Base-by-base conservation (phyloP, 2,113 vertebrate species). In the Corythoichthys haematopterus region DNA sequence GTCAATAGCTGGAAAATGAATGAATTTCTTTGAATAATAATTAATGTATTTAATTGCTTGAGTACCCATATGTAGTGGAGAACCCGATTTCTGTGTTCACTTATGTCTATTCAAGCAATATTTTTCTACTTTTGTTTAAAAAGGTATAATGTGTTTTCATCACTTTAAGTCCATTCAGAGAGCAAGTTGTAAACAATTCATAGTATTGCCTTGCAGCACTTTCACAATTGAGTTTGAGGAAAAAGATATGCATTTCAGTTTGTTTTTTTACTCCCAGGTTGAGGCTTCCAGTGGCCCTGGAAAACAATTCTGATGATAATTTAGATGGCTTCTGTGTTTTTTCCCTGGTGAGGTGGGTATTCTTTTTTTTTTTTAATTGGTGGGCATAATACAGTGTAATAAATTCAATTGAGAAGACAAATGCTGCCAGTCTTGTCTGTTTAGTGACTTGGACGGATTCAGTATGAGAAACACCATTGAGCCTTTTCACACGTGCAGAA, bases 1-100 rank as follows among this genome's bases (percentile, higher is more conserved):
- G 28, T 64, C 36, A 5, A 71, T 71, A 63, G 47, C 78, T 70
- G 80, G 85, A 75, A 79, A 71, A 82, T 79, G 84, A 83, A 88
- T 89, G 85, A 78, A 80, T 82, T 80, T 87, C 46, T 40, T 58
- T 43, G 6, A 43, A 8, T 7, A 43, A 73, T 77, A 79, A 74
- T 64, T 62, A n/a, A 47, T 7, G 1, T 57, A 64, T 56, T 37
- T 53, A 64, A n/a, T 6, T 4, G 15, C 8, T 14, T 33, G 50
- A 71, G 45, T 28, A 28, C 20, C 20, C 20, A 28, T 14, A 60
- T 52, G 58, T 37, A 14, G 68, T 57, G 38, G 46, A 61, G 66
- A 85, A 76, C 57, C 33, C 7, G 33, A 51, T 40, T 80, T 84
- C 69, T 60, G 51, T 70, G 68, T 3, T 0, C 57, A 51, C 68